Evolutionary conservation across 2,797 vertebrate species (phyloP).

Genomic region (Gorsachius magnificus): DNA sequence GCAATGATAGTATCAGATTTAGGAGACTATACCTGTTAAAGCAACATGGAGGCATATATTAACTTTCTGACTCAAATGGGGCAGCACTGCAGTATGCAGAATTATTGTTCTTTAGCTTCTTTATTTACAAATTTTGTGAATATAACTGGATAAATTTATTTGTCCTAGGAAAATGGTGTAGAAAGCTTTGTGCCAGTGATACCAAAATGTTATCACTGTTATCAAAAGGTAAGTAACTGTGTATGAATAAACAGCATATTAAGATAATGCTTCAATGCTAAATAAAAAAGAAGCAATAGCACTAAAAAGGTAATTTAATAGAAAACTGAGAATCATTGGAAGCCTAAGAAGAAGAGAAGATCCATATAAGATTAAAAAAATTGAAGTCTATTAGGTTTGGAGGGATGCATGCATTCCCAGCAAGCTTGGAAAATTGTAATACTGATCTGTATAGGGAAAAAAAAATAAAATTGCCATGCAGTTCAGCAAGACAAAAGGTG

Average conservation of each 20-base stretch:
- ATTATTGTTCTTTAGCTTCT: not conserved
- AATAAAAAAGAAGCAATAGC: not conserved
- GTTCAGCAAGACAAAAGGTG: not conserved
- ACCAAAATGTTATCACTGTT: not conserved
- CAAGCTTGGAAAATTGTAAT: not conserved
- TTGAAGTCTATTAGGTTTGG: not conserved
- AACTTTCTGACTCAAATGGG: conserved; percentile 8
- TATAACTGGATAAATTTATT: not conserved
- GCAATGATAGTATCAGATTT: conserved; percentile 36
- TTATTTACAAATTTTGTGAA: not conserved
- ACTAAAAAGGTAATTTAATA: not conserved
- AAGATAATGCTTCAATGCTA: not conserved
- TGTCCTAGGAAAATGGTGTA: not conserved
- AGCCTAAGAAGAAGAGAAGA: not conserved
- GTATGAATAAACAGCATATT: not conserved
- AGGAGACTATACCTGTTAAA: conserved; percentile 33
- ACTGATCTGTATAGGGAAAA: not conserved
- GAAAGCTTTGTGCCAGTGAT: not conserved
- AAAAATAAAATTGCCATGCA: not conserved
- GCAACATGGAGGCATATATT: conserved; percentile 25
- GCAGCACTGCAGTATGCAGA: not conserved
- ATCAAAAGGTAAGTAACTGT: not conserved
- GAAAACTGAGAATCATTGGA: not conserved
- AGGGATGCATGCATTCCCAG: not conserved
- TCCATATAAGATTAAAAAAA: not conserved